Conservation (phyloP, 2,113 vertebrate genomes). For the Campylorhamphus procurvoides region DNA sequence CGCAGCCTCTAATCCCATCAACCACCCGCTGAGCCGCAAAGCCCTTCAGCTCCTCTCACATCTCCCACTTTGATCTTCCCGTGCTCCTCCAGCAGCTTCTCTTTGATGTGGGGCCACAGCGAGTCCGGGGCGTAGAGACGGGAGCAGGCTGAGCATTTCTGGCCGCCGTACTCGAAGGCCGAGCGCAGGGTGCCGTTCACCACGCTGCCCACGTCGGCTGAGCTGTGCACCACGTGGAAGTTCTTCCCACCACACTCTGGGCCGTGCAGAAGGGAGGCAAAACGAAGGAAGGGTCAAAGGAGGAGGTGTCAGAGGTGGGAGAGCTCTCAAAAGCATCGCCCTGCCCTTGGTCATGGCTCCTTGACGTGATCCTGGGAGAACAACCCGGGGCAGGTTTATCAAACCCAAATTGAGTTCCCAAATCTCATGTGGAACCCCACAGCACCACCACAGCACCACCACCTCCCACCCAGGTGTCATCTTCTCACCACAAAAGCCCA, state of each 20-base stretch:
- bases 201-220: conserved; percentile 85
- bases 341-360: fast-evolving
- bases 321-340: fast-evolving
- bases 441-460: too few species aligned
- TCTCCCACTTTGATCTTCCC: conserved; percentile 86
- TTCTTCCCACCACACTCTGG: conserved; percentile 98
- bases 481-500: background rate
- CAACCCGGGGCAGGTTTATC: too few species aligned
- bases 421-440: fast-evolving
- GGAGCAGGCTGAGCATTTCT: conserved; percentile 97
- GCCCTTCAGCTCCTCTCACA: conserved; percentile 79
- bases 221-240: conserved; percentile 93
- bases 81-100: conserved; percentile 83
- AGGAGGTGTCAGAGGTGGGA: background rate
- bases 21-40: conserved; percentile 69
- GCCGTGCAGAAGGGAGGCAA: fast-evolving
- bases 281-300: too few species aligned
- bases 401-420: background rate
- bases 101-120: conserved; percentile 89
- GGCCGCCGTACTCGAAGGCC: conserved; percentile 92
- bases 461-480: fast-evolving
- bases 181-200: conserved; percentile 91
- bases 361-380: fast-evolving
- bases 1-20: conserved; percentile 73
- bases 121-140: conserved; percentile 88